A percentile compares a stretch with the other conserved stretches of the same genome.
These are phyloP conservation scores for Cygnus atratus DNA, from an alignment of 2,113 vertebrate species.

Conservation along the genomic window DNA sequence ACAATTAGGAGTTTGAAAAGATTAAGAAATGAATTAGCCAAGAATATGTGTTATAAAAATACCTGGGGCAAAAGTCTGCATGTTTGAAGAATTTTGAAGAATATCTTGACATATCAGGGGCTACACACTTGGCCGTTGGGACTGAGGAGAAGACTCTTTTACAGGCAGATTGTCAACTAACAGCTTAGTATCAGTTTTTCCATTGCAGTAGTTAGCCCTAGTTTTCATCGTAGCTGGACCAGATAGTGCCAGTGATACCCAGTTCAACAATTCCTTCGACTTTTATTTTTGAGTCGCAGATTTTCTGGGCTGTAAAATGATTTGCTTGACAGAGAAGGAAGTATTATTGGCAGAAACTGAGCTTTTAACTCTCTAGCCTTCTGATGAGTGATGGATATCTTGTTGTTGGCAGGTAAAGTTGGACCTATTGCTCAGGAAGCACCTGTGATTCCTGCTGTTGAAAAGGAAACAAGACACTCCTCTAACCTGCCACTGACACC, in stretches of 20 bases:
- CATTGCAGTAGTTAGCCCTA: background rate
- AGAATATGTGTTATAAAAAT: background rate
- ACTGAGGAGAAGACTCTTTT: background rate
- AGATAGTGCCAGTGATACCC: background rate
- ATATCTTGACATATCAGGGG: background rate
- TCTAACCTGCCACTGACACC: slow-evolving; percentile 48
- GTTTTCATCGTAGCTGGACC: background rate
- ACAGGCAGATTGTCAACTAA: background rate
- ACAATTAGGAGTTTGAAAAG: background rate
- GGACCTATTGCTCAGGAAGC: slow-evolving; percentile 67
- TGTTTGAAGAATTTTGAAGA: background rate
- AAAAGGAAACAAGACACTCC: slow-evolving; percentile 48
- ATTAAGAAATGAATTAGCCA: background rate
- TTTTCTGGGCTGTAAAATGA: background rate
- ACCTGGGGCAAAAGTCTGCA: background rate
- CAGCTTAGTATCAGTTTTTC: background rate
- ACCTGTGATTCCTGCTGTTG: slow-evolving; percentile 46
- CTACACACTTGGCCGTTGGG: background rate
- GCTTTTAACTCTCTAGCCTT: background rate
- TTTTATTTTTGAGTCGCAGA: background rate
- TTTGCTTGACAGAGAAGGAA: background rate
- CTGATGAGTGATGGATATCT: slow-evolving; percentile 24
- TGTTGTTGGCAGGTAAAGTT: slow-evolving; percentile 62
- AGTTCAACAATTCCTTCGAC: background rate
- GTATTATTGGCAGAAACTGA: background rate